Base-by-base conservation (phyloP, 2,113 vertebrate species). In the Thunnus thynnus region DNA sequence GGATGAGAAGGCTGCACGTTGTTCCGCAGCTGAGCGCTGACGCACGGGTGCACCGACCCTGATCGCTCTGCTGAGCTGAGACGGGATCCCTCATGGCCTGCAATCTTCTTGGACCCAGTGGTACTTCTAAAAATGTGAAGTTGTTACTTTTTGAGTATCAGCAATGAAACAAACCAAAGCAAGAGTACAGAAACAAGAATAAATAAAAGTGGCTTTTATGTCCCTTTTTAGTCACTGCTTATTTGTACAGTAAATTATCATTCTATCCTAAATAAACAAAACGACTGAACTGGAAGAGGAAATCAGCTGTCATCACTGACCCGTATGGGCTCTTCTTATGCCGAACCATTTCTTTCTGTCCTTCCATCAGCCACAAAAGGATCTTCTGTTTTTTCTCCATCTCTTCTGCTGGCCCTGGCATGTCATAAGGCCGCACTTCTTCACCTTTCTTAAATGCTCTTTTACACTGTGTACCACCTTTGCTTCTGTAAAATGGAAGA, bases 331-430 rank as follows among this genome's bases (percentile, higher is more conserved):
- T 95, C 91, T 96, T 97, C 86, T 96, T 96, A 88, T 98, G 97
- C 64, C 96, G 96, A 86, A 97, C 96, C 83, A 96, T 96, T 68
- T 94, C 93, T 61, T 93, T 94, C 90, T 99, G 97, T 50, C 98
- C 98, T 83, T 99, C 97, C 82, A 98, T 97, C 91, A 99, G 96
- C 98, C 98, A 99, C 93, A 98, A 94, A 66, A 98, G 93, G 87
- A 99, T 99, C 90, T 98, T 98, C 94, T 98, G 97, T 88, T 97
- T 97, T 84, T 96, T 96, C 91, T 98, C 97, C 54, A 94, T 80
- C 0, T 97, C 97, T 69, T 98, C 96, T 5, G 93, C 91, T 44
- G 96, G 92, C 27, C 92, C 95, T 1, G 94, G 91, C 58, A 86
- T 92, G 62, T 97, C 97, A 18, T 71, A 56, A 88, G 93, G 89